These are phyloP conservation scores for Pseudomyrmex gracilis DNA, from an alignment of 1,140 invertebrate species.

Conservation along the genomic window DNA sequence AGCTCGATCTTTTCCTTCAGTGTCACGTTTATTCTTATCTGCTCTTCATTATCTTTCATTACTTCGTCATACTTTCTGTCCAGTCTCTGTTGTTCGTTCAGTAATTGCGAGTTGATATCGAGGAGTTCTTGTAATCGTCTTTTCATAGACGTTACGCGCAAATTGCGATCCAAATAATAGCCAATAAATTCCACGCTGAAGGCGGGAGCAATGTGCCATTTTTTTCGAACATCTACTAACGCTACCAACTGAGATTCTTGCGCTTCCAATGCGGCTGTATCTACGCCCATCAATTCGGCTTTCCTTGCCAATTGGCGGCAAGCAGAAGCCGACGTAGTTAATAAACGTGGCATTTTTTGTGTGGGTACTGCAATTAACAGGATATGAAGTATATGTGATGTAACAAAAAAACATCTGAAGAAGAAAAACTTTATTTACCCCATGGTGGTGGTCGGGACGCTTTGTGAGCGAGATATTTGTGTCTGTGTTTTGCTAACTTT, in stretches of 20 bases:
- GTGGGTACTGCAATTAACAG: slow-evolving; percentile 90
- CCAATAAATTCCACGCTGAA: slow-evolving; percentile 97
- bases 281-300: slow-evolving; percentile 96
- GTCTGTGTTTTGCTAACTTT: slow-evolving; percentile 91
- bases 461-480: slow-evolving; percentile 92
- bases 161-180: slow-evolving; percentile 95
- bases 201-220: slow-evolving; percentile 97
- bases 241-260: slow-evolving; percentile 92
- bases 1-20: slow-evolving; percentile 87
- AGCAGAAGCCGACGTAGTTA: slow-evolving; percentile 96
- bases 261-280: slow-evolving; percentile 91
- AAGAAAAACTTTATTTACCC: slow-evolving; percentile 87
- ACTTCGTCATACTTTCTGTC: slow-evolving; percentile 93
- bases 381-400: slow-evolving; percentile 14
- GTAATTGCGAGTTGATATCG: slow-evolving; percentile 90
- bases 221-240: slow-evolving; percentile 94
- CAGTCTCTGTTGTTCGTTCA: slow-evolving; percentile 90
- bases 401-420: slow-evolving; percentile 15
- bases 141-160: slow-evolving; percentile 92
- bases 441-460: slow-evolving; percentile 92
- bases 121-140: slow-evolving; percentile 91
- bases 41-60: slow-evolving; percentile 84
- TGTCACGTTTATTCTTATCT: slow-evolving; percentile 83
- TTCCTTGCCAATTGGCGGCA: slow-evolving; percentile 93
- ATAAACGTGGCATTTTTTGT: slow-evolving; percentile 95